Base-by-base conservation (phyloP, 1,140 invertebrate genomes). In the Ceratina japonica region DNA sequence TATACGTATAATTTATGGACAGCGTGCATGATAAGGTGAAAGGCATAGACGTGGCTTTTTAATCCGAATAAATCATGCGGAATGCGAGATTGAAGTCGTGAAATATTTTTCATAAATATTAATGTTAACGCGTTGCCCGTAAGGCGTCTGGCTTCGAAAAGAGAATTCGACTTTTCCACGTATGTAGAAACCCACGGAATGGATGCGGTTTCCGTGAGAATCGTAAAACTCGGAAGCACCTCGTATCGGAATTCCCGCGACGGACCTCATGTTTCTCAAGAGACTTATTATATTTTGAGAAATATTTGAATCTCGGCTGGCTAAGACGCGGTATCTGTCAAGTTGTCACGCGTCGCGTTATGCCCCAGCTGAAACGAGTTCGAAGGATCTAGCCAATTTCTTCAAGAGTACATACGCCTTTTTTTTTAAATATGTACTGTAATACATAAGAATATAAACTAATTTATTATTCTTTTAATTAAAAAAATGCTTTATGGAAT, bases 251-350 rank as follows among this genome's bases (percentile, higher is more conserved):
- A 76, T 80, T 58, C 51, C 49, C 54, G 18, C 22, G 18, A 52
- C 18, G 18, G 63, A 64, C 37, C 65, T 76, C 51, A 76, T 80
- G 64, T 69, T 75, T 76, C 79, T 70, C 79, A 58, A 70, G 65
- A 70, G 65, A 51, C 64, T 70, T 70, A 51, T 80, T 79, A 74
- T 37, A 66, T 79, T 79, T 74, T 3, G 63, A 74, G 63, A 73
- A 61, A 79, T 79, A 52, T 73, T 74, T 51, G 71, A 74, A 79
- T 79, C 77, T 16, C 27, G 15, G 0, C 13, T 18, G 3, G 37
- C 37, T 44, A 44, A 44, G 7, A 1, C 31, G 37, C 56, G 18
- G 27, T 22, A 7, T 66, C 31, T 72, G 59, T 78, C 68, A 54
- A 16, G 1, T 52, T 20, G 24, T 63, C 51, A 22, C 15, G 2